Base-by-base conservation (phyloP, 2,113 vertebrate species). In the Recurvirostra avosetta region DNA sequence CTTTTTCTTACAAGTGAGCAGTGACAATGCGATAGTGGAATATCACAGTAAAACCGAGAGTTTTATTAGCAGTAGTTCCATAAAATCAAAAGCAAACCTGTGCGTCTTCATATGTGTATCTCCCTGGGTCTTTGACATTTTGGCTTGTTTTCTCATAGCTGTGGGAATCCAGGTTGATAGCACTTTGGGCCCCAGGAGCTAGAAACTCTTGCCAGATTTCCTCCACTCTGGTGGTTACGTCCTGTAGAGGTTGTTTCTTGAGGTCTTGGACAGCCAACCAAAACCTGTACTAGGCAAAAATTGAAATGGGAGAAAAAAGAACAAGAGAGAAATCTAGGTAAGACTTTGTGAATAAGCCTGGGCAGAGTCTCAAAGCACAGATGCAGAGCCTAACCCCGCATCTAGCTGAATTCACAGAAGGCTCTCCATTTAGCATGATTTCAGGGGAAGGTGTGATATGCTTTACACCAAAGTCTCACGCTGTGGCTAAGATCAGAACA, bases 121-220 rank as follows among this genome's bases (percentile, higher is more conserved):
- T 98, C 52, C 99, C 99, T 18, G 99, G 99, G 92, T 99, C 99
- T 96, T 99, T 99, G 96, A 99, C 98, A 88, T 99, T 99, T 97
- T 99, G 99, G 97, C 99, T 99, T 96, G 99, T 99, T 95, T 98
- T 99, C 97, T 99, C 99, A 63, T 99, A 99, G 98, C 99, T 99
- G 97, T 99, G 99, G 93, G 99, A 99, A 97, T 99, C 99, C 98
- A 99, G 97, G 97, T 99, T 99, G 98, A 99, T 99, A 89, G 99
- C 98, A 94, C 99, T 99, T 68, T 98, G 99, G 36, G 99, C 99
- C 36, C 99, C 99, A 29, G 99, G 99, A 41, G 99, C 99, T 87
- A 99, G 97, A 95, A 99, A 99, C 97, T 99, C 99, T 94, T 99
- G 98, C 99, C 99, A 99, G 97, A 99, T 99, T 97, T 99, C 99